Conservation (phyloP, 2,797 vertebrate genomes). For the Gallinago nigripennis region DNA sequence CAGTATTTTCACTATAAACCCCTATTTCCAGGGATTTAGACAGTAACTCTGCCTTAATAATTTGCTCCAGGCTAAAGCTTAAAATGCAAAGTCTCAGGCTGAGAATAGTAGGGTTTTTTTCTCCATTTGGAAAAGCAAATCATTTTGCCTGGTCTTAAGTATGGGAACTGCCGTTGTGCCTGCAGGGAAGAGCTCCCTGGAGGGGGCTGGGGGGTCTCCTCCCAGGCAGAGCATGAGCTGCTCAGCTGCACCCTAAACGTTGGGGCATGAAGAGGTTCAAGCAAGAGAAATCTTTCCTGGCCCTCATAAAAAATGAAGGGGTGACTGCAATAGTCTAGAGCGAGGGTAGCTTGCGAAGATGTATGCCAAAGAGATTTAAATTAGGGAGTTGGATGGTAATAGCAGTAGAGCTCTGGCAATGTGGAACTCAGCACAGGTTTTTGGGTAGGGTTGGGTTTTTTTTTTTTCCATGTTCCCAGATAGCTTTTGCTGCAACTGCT, state of each 20-base stretch:
- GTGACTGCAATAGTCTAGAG: background rate
- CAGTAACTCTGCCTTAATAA: slow-evolving; percentile 67
- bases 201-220: background rate
- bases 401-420: background rate
- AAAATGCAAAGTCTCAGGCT: slow-evolving; percentile 64
- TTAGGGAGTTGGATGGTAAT: background rate
- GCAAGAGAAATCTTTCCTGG: background rate
- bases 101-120: slow-evolving; percentile 22
- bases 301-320: background rate
- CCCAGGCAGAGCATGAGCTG: background rate
- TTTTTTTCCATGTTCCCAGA: background rate
- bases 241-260: background rate
- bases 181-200: slow-evolving; percentile 7
- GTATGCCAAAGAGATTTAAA: background rate
- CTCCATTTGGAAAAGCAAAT: slow-evolving; percentile 60
- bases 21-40: slow-evolving; percentile 61
- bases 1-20: slow-evolving; percentile 59
- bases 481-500: slow-evolving; percentile 38
- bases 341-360: background rate
- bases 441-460: background rate
- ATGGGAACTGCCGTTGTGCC: background rate
- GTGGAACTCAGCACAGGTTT: background rate
- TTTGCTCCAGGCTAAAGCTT: slow-evolving; percentile 69
- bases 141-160: slow-evolving; percentile 14
- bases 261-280: background rate